Conservation (phyloP, 1,140 invertebrate species). For the Centruroides sculpturatus region DNA sequence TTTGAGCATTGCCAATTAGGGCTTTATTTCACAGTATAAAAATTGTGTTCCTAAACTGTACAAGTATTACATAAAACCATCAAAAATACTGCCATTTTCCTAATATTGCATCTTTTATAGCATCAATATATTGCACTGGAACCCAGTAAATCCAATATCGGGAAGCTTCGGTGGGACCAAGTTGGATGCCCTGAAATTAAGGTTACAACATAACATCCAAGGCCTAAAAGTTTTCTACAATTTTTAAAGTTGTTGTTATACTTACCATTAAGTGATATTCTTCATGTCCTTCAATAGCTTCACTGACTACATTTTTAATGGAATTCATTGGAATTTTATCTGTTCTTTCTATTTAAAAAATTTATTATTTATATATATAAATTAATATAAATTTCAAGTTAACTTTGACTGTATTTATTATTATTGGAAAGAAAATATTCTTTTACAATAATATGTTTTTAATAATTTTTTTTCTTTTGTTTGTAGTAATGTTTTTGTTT, state of each 20-base stretch:
- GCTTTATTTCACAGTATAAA: constrained; percentile 10
- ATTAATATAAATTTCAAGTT: too few relatives aligned
- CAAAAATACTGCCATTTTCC: constrained; percentile 47
- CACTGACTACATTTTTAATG: constrained; percentile 66
- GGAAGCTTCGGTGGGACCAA: constrained; percentile 75
- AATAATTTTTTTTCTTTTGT: too few relatives aligned
- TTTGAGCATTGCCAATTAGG: too few relatives aligned
- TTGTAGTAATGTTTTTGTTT: too few relatives aligned
- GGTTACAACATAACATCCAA: too few relatives aligned
- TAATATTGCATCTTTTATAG: constrained; percentile 79
- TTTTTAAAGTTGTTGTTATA: constrained; percentile 15
- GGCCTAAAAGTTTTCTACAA: constrained; percentile 3
- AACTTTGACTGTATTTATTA: too few relatives aligned
- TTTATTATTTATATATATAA: too few relatives aligned
- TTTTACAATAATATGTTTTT: too few relatives aligned
- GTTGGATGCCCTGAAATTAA: constrained; percentile 52
- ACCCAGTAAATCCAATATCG: constrained; percentile 93
- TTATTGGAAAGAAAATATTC: too few relatives aligned
- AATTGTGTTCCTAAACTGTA: constrained; percentile 10
- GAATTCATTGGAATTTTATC: constrained; percentile 83
- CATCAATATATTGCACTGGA: constrained; percentile 71
- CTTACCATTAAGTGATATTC: constrained; percentile 86
- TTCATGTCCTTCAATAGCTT: constrained; percentile 77
- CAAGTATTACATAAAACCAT: constrained; percentile 2
- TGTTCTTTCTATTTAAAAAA: constrained; percentile 49